Percentiles rank a stretch among this genome's conserved stretches.
Evolutionary conservation across 2,797 vertebrate species (phyloP).

Genomic region (Tadarida brasiliensis): DNA sequence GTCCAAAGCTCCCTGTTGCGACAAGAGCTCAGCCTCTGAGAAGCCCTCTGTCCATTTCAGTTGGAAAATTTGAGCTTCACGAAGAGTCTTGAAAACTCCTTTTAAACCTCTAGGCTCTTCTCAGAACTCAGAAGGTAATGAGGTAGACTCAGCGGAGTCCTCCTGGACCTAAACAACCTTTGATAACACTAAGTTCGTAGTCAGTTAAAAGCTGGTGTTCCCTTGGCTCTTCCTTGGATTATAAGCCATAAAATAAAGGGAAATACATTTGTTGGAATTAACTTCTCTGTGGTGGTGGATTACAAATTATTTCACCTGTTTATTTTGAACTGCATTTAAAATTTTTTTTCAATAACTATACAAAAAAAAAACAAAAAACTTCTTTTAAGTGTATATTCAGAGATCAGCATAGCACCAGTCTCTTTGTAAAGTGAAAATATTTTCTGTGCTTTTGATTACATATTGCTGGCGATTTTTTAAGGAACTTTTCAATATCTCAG

Average conservation of each 20-base stretch:
- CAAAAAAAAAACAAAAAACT: not conserved
- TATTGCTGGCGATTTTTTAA: slow-evolving; percentile 24
- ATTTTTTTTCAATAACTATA: not conserved
- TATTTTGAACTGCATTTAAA: not conserved
- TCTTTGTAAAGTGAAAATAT: not conserved
- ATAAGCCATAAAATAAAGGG: not conserved
- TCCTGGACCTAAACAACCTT: not conserved
- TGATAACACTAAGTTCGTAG: not conserved
- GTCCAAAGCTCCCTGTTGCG: not conserved
- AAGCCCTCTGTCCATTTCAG: not conserved
- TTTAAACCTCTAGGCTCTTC: not conserved
- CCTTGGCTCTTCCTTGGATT: not conserved
- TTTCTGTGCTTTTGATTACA: not conserved
- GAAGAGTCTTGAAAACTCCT: not conserved
- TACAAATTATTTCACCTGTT: not conserved
- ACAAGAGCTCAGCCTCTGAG: not conserved
- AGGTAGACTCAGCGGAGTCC: not conserved
- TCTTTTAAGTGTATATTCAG: not conserved
- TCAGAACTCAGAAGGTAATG: not conserved
- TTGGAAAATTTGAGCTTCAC: not conserved
- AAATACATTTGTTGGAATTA: not conserved
- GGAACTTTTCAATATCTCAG: not conserved
- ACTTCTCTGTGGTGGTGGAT: not conserved
- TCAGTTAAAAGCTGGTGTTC: not conserved
- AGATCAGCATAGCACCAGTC: not conserved